Evolutionary conservation across 2,113 vertebrate genomes (phyloP).

Genomic region (Dascyllus trimaculatus): DNA sequence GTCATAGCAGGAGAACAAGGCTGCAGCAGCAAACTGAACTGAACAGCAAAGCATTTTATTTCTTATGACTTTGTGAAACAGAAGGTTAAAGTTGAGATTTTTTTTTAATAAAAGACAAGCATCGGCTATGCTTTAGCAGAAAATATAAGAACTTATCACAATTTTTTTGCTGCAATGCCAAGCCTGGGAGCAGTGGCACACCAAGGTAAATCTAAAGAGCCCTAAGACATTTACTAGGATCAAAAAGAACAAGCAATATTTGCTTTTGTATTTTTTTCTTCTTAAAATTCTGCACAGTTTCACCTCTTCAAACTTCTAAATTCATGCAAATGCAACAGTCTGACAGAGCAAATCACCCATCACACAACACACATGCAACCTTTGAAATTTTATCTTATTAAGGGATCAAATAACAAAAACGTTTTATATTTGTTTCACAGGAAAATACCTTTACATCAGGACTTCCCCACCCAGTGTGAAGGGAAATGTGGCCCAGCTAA

Average conservation of each 20-base stretch:
- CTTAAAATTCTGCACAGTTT: neutral
- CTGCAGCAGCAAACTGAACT: neutral
- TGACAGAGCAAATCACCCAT: neutral
- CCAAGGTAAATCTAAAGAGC: neutral
- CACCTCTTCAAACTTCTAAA: no score
- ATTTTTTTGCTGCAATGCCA: no score
- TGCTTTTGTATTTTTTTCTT: neutral
- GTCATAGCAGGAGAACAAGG: no score
- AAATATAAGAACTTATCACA: neutral
- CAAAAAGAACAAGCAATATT: neutral
- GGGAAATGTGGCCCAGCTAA: conserved; percentile 73
- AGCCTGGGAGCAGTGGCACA: neutral
- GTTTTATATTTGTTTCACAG: conserved; percentile 62
- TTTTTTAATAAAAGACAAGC: neutral
- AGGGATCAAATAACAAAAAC: neutral
- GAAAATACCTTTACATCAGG: conserved; percentile 80
- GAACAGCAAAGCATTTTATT: neutral
- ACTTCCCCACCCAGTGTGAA: conserved; percentile 68
- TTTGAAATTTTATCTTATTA: neutral
- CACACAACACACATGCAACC: neutral
- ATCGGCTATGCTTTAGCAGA: neutral
- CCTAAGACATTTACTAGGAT: neutral
- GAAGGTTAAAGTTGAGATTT: neutral
- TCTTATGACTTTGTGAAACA: neutral
- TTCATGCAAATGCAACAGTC: neutral